Evolutionary conservation across 2,888 invertebrate species (phyloP).

Genomic region (Apodemia hepburni): DNA sequence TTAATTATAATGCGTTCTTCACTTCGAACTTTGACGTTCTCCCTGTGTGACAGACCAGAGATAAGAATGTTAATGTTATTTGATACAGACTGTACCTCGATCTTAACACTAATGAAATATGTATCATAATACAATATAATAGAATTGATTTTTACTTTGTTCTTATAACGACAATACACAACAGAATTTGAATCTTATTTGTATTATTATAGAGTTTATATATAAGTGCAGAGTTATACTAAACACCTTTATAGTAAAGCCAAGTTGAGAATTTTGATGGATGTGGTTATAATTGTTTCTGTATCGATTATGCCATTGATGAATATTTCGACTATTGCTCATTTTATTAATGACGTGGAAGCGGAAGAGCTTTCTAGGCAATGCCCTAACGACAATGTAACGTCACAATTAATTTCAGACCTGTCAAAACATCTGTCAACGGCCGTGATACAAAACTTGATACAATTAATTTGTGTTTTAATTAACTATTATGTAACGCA

Average conservation of each 20-base stretch:
- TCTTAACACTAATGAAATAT: slow-evolving; percentile 38
- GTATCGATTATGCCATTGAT: slow-evolving; percentile 81
- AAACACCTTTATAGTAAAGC: slow-evolving; percentile 47
- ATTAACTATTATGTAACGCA: slow-evolving; percentile 23
- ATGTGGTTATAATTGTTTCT: slow-evolving; percentile 80
- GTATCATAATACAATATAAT: slow-evolving; percentile 36
- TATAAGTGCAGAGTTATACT: slow-evolving; percentile 39
- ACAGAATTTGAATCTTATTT: slow-evolving; percentile 43
- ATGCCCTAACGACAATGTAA: slow-evolving; percentile 65
- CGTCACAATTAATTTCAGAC: slow-evolving; percentile 75
- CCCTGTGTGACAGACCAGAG: slow-evolving; percentile 76
- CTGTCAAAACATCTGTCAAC: slow-evolving; percentile 77
- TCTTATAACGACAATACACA: neutral
- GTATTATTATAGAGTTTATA: slow-evolving; percentile 37
- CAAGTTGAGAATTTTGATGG: slow-evolving; percentile 75
- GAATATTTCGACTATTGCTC: slow-evolving; percentile 78
- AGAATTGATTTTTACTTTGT: slow-evolving; percentile 30
- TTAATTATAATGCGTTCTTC: slow-evolving; percentile 78
- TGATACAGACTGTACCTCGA: slow-evolving; percentile 56
- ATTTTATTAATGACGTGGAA: slow-evolving; percentile 79
- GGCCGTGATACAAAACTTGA: slow-evolving; percentile 50
- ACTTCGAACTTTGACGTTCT: slow-evolving; percentile 79
- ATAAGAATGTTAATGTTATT: slow-evolving; percentile 79
- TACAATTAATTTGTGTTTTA: slow-evolving; percentile 53
- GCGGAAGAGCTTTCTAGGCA: slow-evolving; percentile 66